Base-by-base conservation (phyloP, 2,797 vertebrate species). In the Alca torda region DNA sequence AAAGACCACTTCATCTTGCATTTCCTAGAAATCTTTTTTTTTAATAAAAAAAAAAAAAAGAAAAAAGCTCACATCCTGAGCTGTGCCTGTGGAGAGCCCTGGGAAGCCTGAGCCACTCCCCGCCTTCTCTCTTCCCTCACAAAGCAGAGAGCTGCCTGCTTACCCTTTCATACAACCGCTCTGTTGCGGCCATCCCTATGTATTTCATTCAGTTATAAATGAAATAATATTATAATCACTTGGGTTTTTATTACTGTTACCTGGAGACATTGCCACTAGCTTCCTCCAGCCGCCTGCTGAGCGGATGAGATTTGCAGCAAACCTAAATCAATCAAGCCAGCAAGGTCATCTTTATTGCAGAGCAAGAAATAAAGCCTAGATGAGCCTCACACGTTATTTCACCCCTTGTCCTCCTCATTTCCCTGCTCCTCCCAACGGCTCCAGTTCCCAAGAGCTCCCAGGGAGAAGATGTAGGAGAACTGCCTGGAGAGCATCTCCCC, bases 11-110 rank as follows among this genome's bases (percentile, higher is more conserved):
- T 97, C 97, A 97, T 97, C 78, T 83, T 9, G 13, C 48, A 76
- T 95, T 98, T 98, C 98, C 98, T 98, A 97, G 97, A 97, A 97
- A 97, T 96, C 76, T 61, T 54, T 93, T 80, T 39, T 33, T n/a
- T 7, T 43, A 28, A 18, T 25, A 68, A 93, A 74, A 43, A 90
- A 19, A 41, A 41, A 33, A 33, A 16, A 30, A 43, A 25, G 3
- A 48, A 74, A 76, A 64, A 70, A 92, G 57, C 74, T 96, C 82
- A 64, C 85, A 90, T 87, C 83, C 89, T 74, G 84, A 63, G 89
- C 85, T 68, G 69, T 84, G 90, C 78, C 75, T 69, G 63, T 25
- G 30, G 72, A 81, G 37, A 76, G n/a, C 5, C 4, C 70, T 60
- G 87, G 57, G 75, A 96, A 82, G 80, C 64, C n/a, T 54, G 39